Evolutionary conservation across 2,113 vertebrate genomes (phyloP), one percentile per base, ranked within the genome.

Genomic region (Cyprinus carpio): DNA sequence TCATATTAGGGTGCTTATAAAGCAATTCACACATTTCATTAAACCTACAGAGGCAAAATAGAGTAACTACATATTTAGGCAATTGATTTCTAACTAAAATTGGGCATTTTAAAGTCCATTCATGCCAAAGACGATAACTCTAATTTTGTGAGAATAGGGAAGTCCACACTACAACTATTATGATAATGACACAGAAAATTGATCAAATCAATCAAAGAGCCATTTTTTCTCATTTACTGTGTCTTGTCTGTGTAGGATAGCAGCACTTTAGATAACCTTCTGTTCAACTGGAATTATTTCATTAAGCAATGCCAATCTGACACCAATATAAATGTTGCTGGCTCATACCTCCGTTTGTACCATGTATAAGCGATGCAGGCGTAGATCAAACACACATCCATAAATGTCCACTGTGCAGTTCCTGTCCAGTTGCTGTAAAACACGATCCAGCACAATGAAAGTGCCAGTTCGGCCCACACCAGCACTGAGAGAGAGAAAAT

Each of bases 391-490:
- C 27, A 99, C 96, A 7, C 95, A 95, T 87, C 96, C 96, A 40
- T 96, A 98, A 86, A 99, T 95, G 90, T 99, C 97, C 0, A 99
- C 92, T 20, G 94, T 94, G 87, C 96, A 96, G 86, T 95, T 96
- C 15, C 92, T 95, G 84, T 98, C 97, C 89, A 99, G 87, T 84
- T 98, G 97, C 87, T 98, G 97, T 84, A 99, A 95, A 85, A 96
- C 95, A 78, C 97, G 93, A 82, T 99, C 97, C 91, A 98, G 85
- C 4, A 96, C 96, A 23, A 99, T 96, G 74, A 99, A 98, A 0
- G 98, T 99, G 76, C 98, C 98, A 0, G 98, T 99, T 54, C 98
- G 96, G 1, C 98, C 98, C 29, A 99, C 97, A 23, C 98, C 98
- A 67, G 97, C 98, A 89, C 98, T 94, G n/a, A 54, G 65, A 54